phyloP scores from a whole-genome alignment of 2,797 vertebrate genomes.

The Anableps anableps region DNA sequence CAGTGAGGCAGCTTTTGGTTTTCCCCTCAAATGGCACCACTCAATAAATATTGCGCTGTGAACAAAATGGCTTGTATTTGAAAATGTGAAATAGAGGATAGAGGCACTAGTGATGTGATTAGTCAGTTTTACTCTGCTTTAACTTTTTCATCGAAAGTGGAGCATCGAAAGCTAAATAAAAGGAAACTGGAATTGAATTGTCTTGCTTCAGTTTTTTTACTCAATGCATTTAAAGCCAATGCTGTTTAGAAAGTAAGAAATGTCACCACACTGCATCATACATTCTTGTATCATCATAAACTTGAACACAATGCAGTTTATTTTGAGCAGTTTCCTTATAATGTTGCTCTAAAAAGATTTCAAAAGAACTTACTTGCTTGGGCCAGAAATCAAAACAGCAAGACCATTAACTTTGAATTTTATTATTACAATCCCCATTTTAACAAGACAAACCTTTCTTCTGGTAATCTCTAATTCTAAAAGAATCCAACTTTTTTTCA shows the following conservation, averaged over 20 bases:
- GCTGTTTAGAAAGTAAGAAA: neutral
- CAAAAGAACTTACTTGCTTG: neutral
- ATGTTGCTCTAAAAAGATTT: neutral
- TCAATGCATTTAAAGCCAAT: neutral
- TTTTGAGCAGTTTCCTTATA: neutral
- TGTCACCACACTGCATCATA: neutral
- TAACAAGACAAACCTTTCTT: neutral
- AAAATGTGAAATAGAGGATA: slow-evolving; percentile 1
- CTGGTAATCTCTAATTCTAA: neutral
- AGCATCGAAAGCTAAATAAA: neutral
- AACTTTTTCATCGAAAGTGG: neutral
- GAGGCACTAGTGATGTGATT: neutral
- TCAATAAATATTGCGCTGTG: slow-evolving; percentile 31
- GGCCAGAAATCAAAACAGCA: neutral
- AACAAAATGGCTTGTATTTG: slow-evolving; percentile 8
- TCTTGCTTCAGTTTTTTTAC: neutral
- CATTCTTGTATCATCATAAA: neutral
- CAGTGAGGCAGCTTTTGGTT: slow-evolving; percentile 31
- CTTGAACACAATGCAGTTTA: neutral
- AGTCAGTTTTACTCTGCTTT: neutral
- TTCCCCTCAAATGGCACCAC: slow-evolving; percentile 38
- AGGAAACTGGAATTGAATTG: neutral
- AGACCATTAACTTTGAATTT: neutral
- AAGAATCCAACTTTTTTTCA: slow-evolving; percentile 13
- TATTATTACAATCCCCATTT: neutral